These are phyloP conservation scores for Cavia aperea DNA, from an alignment of 2,113 vertebrate genomes.

Conservation along the genomic window DNA sequence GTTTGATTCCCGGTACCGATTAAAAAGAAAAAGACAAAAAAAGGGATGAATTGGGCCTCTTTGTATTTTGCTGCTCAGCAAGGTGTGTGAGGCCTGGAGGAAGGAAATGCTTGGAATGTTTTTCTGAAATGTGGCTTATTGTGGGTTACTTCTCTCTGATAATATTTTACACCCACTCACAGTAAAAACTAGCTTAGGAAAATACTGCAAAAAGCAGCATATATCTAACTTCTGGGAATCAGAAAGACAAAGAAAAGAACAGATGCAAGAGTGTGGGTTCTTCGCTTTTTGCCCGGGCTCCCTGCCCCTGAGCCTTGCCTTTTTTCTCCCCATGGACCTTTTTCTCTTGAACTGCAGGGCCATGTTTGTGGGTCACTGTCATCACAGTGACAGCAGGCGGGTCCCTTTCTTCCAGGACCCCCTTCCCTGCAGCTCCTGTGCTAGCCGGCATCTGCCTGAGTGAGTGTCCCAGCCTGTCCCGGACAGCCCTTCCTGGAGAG, in stretches of 20 bases:
- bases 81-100: background rate
- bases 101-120: background rate
- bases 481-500: background rate
- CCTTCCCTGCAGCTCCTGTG: slow-evolving; percentile 61
- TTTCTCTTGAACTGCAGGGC: slow-evolving; percentile 58
- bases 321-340: slow-evolving; percentile 54
- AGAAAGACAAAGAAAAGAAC: slow-evolving; percentile 55
- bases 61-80: slow-evolving; percentile 11
- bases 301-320: slow-evolving; percentile 56
- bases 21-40: too few species aligned
- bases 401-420: slow-evolving; percentile 65
- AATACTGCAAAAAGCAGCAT: slow-evolving; percentile 34
- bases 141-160: background rate
- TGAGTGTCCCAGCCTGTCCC: background rate
- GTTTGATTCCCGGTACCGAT: too few species aligned
- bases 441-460: background rate
- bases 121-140: background rate
- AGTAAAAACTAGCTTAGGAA: slow-evolving; percentile 60
- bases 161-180: slow-evolving; percentile 14
- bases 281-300: too few species aligned
- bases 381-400: slow-evolving; percentile 55
- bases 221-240: slow-evolving; percentile 29
- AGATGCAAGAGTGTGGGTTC: background rate
- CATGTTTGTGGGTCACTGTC: slow-evolving; percentile 67
- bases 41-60: background rate